A percentile compares a stretch with the other conserved stretches of the same genome.
phyloP scores from a whole-genome alignment of 2,113 vertebrate species.

The Dicentrarchus labrax region DNA sequence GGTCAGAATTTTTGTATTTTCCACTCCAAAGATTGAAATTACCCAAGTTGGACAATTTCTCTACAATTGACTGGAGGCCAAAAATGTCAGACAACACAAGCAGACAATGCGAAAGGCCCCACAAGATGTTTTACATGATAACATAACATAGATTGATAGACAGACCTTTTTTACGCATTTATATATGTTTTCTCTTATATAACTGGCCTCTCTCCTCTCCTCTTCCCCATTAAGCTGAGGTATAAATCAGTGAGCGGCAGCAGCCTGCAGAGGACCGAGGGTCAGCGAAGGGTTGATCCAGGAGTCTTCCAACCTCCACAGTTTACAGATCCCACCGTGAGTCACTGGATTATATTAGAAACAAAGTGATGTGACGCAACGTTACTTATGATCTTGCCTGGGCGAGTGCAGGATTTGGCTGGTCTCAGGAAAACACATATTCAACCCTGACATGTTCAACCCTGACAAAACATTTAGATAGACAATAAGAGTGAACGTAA shows the following conservation, averaged over 20 bases:
- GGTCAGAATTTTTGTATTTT: background rate
- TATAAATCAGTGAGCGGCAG: conserved; percentile 57
- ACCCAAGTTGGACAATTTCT: background rate
- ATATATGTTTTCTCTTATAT: background rate
- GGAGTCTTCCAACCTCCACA: background rate
- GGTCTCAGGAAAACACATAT: conserved; percentile 19
- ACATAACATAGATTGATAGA: background rate
- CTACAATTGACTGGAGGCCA: background rate
- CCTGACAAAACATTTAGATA: background rate
- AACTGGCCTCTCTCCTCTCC: background rate
- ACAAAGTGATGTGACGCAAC: conserved; percentile 17
- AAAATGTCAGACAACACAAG: background rate
- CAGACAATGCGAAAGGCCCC: background rate
- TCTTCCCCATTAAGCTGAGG: background rate
- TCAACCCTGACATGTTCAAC: background rate
- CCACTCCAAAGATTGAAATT: background rate
- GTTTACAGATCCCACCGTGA: conserved; percentile 34
- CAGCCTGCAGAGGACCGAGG: conserved; percentile 16
- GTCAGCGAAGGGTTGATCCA: conserved; percentile 25
- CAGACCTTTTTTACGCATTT: background rate
- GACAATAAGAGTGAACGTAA: background rate
- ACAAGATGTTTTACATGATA: background rate
- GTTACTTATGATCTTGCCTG: conserved; percentile 8
- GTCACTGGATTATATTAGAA: conserved; percentile 11
- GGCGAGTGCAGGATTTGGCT: background rate